These are phyloP conservation scores for Sebastes variabilis DNA, from an alignment of 2,797 vertebrate species.

Conservation along the genomic window DNA sequence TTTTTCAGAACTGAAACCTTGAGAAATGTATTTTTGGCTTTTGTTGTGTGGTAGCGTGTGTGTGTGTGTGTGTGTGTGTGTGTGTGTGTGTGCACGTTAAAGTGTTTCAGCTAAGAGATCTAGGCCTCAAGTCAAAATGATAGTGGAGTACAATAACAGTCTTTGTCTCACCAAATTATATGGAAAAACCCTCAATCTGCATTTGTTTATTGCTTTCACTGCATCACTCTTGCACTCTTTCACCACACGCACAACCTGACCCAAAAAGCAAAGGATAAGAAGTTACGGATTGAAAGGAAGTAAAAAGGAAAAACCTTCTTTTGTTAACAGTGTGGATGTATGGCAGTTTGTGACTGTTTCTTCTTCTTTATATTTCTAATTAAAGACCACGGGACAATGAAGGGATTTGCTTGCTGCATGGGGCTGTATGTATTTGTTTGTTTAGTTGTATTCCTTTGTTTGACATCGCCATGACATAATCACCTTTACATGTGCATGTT, in stretches of 20 bases:
- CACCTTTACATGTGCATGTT: background rate
- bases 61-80: background rate
- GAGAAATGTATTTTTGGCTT: constrained; percentile 50
- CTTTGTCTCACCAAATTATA: constrained; percentile 71
- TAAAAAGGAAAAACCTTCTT: constrained; percentile 29
- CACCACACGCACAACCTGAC: constrained; percentile 37
- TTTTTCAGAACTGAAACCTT: constrained; percentile 57
- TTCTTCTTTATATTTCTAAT: constrained; percentile 38
- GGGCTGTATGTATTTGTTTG: constrained; percentile 6
- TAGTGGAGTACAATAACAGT: constrained; percentile 60
- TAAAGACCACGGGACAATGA: constrained; percentile 22
- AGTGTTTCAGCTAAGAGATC: constrained; percentile 45
- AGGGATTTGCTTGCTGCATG: constrained; percentile 26
- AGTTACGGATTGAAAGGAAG: constrained; percentile 35
- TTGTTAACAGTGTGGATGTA: background rate
- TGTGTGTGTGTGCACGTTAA: constrained; percentile 7
- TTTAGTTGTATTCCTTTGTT: constrained; percentile 16
- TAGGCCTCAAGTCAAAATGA: constrained; percentile 58
- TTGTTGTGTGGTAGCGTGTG: background rate
- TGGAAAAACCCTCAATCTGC: constrained; percentile 53
- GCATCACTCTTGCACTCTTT: constrained; percentile 22
- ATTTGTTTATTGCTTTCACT: constrained; percentile 49
- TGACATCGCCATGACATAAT: background rate
- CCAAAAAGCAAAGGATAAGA: constrained; percentile 52
- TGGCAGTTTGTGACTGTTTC: constrained; percentile 17